These are phyloP conservation scores for Hydrolagus colliei DNA, from an alignment of 2,797 vertebrate genomes.

Conservation along the genomic window DNA sequence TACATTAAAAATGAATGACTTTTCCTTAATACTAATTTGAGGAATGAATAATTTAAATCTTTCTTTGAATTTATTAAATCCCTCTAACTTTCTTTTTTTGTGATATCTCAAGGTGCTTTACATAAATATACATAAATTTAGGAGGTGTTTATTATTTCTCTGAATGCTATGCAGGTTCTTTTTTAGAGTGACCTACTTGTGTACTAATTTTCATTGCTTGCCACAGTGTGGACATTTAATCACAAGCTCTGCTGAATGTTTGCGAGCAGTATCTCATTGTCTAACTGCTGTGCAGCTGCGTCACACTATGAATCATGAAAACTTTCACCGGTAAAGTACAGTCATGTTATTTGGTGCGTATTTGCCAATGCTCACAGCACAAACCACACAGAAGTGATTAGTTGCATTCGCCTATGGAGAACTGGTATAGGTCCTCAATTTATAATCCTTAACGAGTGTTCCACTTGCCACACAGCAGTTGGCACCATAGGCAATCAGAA, in stretches of 20 bases:
- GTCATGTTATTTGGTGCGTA: conserved; percentile 4
- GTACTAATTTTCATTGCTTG: conserved; percentile 4
- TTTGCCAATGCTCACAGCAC: conserved; percentile 9
- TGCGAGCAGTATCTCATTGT: not conserved
- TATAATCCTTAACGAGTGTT: not conserved
- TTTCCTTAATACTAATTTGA: not conserved
- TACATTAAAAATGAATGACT: conserved; percentile 21
- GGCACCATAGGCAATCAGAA: too few relatives aligned
- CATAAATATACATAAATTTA: not conserved
- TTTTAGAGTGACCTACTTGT: conserved; percentile 1
- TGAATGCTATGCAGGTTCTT: not conserved
- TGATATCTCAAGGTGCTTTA: not conserved
- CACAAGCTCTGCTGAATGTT: not conserved
- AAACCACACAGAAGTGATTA: not conserved
- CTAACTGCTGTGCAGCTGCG: not conserved
- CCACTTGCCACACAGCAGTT: too few relatives aligned
- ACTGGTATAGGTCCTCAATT: not conserved
- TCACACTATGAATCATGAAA: conserved; percentile 16
- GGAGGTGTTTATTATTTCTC: conserved; percentile 1
- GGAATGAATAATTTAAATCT: not conserved
- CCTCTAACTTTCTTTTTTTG: not conserved
- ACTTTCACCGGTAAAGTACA: conserved; percentile 10
- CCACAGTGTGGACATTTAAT: not conserved
- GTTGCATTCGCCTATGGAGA: not conserved
- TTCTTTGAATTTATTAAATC: not conserved